Percentiles rank a stretch among this genome's conserved stretches.
Conservation (phyloP, 2,113 vertebrate genomes). For the Morphnarchus princeps region DNA sequence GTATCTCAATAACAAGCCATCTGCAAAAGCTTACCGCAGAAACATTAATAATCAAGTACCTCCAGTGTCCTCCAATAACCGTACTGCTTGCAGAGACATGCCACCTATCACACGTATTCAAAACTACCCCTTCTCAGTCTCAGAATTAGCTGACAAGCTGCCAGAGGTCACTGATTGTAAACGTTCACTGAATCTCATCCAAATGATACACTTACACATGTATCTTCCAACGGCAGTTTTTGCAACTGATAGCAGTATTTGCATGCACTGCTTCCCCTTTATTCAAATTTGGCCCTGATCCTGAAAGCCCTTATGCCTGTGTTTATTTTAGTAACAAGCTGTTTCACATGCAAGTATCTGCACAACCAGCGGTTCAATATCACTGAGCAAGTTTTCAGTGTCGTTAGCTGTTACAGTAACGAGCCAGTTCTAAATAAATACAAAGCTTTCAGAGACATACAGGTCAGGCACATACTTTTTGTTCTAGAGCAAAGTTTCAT, state of each 20-base stretch:
- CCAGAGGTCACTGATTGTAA: not conserved
- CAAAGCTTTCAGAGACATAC: not conserved
- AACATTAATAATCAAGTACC: not conserved
- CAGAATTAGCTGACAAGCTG: not conserved
- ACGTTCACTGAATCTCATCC: not conserved
- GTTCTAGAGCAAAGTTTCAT: not conserved
- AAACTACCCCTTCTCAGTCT: not conserved
- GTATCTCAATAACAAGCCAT: not conserved
- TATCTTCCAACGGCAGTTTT: not conserved
- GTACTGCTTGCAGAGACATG: conserved; percentile 19
- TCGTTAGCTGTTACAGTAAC: not conserved
- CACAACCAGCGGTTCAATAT: not conserved
- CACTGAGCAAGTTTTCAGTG: not conserved
- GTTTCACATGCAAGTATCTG: conserved; percentile 21
- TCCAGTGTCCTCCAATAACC: not conserved
- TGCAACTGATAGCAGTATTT: not conserved
- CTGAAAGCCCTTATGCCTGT: not conserved
- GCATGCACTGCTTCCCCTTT: not conserved
- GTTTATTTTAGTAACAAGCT: conserved; percentile 52
- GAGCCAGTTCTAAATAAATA: not conserved
- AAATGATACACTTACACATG: not conserved
- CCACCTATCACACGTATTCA: not conserved
- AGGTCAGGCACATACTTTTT: not conserved
- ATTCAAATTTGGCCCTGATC: conserved; percentile 15
- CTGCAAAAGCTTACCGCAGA: not conserved